These are phyloP conservation scores for Allygus modestus DNA, from an alignment of 2,888 invertebrate genomes.

Conservation along the genomic window DNA sequence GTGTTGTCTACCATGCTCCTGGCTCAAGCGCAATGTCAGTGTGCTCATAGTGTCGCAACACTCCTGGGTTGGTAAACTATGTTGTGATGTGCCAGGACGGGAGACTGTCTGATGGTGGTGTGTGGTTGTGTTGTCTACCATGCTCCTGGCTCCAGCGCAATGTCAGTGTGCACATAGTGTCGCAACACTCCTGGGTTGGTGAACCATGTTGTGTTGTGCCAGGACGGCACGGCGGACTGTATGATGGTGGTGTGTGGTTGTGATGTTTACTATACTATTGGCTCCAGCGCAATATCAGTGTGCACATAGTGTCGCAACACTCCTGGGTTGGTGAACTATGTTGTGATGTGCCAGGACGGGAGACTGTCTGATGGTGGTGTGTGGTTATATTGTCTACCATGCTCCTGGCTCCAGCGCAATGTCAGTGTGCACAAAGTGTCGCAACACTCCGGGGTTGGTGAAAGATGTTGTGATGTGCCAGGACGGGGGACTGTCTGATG, in stretches of 20 bases:
- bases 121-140: conserved; percentile 80
- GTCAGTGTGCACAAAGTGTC: conserved; percentile 79
- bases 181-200: conserved; percentile 76
- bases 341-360: conserved; percentile 14
- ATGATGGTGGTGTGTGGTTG: conserved; percentile 76
- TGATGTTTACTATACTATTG: conserved; percentile 80
- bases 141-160: conserved; percentile 79
- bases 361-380: conserved; percentile 72
- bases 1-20: conserved; percentile 79
- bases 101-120: conserved; percentile 71
- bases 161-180: conserved; percentile 79
- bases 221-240: conserved; percentile 16
- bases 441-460: conserved; percentile 74
- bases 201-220: not conserved
- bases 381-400: conserved; percentile 80
- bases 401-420: conserved; percentile 78
- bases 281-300: conserved; percentile 78
- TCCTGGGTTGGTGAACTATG: conserved; percentile 68
- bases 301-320: conserved; percentile 78
- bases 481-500: conserved; percentile 29
- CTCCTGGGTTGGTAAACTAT: conserved; percentile 72
- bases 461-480: not conserved
- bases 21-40: conserved; percentile 78
- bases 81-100: conserved; percentile 65
- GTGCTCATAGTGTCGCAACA: conserved; percentile 79